Conservation (phyloP, 2,797 vertebrate species). For the Gadopsis bispinosus region DNA sequence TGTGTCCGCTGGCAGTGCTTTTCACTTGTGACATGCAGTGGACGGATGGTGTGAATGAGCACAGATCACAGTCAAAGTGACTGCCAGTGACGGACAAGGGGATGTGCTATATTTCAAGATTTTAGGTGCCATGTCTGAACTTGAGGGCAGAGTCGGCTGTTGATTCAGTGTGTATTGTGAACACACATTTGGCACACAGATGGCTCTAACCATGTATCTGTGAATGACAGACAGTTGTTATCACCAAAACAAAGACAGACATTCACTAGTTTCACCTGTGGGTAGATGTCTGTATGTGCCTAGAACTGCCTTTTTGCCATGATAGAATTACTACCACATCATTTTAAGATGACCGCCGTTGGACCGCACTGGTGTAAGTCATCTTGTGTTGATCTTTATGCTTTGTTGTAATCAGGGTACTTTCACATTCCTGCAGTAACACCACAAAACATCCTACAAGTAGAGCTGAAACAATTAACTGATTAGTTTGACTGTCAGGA, state of each 20-base stretch:
- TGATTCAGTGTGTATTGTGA: constrained; percentile 39
- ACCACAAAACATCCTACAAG: not conserved
- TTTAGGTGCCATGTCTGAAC: constrained; percentile 47
- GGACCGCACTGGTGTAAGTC: not conserved
- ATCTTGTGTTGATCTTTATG: not conserved
- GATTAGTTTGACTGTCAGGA: not conserved
- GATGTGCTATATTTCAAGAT: constrained; percentile 49
- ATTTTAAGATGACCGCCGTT: not conserved
- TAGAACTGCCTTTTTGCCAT: not conserved
- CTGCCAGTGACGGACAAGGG: too few relatives aligned
- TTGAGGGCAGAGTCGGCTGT: too few relatives aligned
- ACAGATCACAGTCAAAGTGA: constrained; percentile 33
- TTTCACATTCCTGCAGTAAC: not conserved
- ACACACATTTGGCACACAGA: constrained; percentile 34
- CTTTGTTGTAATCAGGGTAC: not conserved
- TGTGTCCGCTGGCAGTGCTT: constrained; percentile 7
- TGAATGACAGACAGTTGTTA: constrained; percentile 29
- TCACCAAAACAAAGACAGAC: constrained; percentile 28
- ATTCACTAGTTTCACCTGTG: constrained; percentile 44
- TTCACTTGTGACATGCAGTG: constrained; percentile 38
- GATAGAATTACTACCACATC: not conserved
- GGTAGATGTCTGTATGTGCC: constrained; percentile 1
- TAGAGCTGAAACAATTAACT: not conserved
- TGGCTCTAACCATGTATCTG: constrained; percentile 28
- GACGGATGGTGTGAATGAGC: constrained; percentile 53